Evolutionary conservation across 2,797 vertebrate species (phyloP).

Genomic region (Syngnathus acus): DNA sequence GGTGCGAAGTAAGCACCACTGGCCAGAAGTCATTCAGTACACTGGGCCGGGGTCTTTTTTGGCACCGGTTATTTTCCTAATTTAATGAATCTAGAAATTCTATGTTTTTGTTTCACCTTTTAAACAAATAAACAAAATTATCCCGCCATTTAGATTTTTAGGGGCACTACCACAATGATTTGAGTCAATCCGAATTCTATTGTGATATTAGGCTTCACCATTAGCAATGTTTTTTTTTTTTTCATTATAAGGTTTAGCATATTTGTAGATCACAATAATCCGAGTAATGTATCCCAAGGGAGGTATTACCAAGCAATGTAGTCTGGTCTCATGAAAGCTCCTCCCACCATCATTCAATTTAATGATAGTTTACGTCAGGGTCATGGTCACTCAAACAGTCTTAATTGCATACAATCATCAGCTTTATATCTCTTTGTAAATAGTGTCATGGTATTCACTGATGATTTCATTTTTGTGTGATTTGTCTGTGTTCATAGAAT

Average conservation of each 20-base stretch:
- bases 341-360: slow-evolving; percentile 41
- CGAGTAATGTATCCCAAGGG: slow-evolving; percentile 9
- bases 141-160: slow-evolving; percentile 10
- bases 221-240: background rate
- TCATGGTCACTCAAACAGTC: slow-evolving; percentile 33
- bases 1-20: no score
- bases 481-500: background rate
- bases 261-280: slow-evolving; percentile 16
- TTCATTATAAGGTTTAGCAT: slow-evolving; percentile 12
- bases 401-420: slow-evolving; percentile 18
- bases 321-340: slow-evolving; percentile 13
- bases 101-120: background rate
- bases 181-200: background rate
- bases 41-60: no score
- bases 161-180: background rate
- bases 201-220: no score
- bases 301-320: slow-evolving; percentile 26
- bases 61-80: no score
- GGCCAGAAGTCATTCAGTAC: no score
- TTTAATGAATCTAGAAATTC: no score
- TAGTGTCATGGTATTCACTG: slow-evolving; percentile 16
- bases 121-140: background rate
- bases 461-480: slow-evolving; percentile 7
- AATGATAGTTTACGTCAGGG: slow-evolving; percentile 37
- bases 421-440: slow-evolving; percentile 26